Percentiles rank a stretch among this genome's conserved stretches.
Conservation (phyloP, 2,797 vertebrate genomes). For the Hippopotamyrus pictus region DNA sequence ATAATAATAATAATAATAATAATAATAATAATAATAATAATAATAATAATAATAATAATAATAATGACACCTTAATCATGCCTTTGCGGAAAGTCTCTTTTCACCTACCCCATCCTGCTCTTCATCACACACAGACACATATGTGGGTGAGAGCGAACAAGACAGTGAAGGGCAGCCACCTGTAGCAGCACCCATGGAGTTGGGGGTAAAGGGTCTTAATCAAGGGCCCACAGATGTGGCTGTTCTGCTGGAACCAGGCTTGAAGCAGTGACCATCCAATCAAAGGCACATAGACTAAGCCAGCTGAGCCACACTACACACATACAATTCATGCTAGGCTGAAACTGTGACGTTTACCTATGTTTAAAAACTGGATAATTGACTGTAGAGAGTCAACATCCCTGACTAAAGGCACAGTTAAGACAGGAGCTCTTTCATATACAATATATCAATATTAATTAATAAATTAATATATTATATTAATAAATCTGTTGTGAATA, state of each 20-base stretch:
- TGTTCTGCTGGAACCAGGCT: not conserved
- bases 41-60: too few relatives aligned
- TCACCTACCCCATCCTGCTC: not conserved
- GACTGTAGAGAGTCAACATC: not conserved
- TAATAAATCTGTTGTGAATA: not conserved
- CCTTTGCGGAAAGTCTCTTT: not conserved
- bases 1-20: not conserved
- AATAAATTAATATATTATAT: not conserved
- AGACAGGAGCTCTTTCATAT: not conserved
- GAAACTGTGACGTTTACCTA: not conserved
- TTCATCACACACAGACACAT: not conserved
- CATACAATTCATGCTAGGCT: not conserved
- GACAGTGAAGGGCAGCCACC: not conserved
- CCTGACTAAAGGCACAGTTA: not conserved
- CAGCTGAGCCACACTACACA: not conserved
- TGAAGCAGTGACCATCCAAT: not conserved
- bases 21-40: not conserved
- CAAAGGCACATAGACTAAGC: not conserved
- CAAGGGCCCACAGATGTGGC: not conserved
- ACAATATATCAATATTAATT: not conserved
- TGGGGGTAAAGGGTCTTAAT: not conserved
- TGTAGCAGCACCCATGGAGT: not conserved
- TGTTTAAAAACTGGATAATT: not conserved
- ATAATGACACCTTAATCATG: not conserved
- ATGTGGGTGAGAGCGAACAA: not conserved